phyloP scores from a whole-genome alignment of 2,888 invertebrate species.

The Platycheirus albimanus region DNA sequence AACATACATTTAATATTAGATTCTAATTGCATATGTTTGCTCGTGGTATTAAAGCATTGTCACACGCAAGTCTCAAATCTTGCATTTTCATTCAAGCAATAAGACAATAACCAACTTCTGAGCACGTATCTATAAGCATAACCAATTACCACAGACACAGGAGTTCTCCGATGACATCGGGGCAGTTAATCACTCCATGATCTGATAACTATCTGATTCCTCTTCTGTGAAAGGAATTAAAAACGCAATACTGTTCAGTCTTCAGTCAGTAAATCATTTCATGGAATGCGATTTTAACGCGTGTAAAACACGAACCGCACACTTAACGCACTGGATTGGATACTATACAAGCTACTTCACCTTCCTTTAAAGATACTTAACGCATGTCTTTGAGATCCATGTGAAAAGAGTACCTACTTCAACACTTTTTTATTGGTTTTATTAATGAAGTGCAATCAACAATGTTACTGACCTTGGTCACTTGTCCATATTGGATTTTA shows the following conservation, averaged over 20 bases:
- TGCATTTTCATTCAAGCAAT: no score
- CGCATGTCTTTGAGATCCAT: constrained; percentile 40
- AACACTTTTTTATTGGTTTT: constrained; percentile 10
- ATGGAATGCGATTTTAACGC: constrained; percentile 31
- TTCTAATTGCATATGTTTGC: no score
- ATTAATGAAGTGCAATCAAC: constrained; percentile 40
- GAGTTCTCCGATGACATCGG: neutral
- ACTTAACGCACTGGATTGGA: neutral
- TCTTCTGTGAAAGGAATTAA: constrained; percentile 18
- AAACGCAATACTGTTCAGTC: constrained; percentile 1
- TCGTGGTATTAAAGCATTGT: no score
- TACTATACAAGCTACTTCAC: constrained; percentile 5
- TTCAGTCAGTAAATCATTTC: constrained; percentile 35
- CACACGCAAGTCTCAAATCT: no score
- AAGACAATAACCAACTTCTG: neutral
- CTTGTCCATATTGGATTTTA: constrained; percentile 6
- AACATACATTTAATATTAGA: no score
- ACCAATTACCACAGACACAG: neutral
- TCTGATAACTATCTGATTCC: constrained; percentile 7
- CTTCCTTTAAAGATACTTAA: constrained; percentile 13
- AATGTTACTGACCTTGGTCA: constrained; percentile 40
- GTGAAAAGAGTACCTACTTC: constrained; percentile 27
- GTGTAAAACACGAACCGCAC: constrained; percentile 16
- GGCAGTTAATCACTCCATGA: constrained; percentile 25
- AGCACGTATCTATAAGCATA: neutral